Base-by-base conservation (phyloP, 2,888 invertebrate genomes). In the Cheilosia impressa region DNA sequence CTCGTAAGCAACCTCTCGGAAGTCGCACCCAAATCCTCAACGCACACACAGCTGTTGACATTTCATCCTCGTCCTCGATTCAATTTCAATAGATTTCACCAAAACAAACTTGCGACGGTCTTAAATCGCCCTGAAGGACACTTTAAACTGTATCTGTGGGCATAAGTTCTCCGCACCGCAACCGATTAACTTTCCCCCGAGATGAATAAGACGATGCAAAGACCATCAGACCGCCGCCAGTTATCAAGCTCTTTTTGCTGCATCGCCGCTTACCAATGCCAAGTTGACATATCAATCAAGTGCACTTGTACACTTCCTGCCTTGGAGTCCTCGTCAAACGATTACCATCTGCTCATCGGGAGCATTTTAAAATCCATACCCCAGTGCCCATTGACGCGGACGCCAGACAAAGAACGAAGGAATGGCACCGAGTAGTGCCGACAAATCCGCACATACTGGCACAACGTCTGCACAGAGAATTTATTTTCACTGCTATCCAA, bases 221-320 rank as follows among this genome's bases (percentile, higher is more conserved):
- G 19, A 27, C n/a, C 43, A 13, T 2, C 53, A 15, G 43, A 55
- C 68, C 31, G 63, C 71, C 63, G 76, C 57, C 38, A 72, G 66
- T 13, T 77, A 72, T 41, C 65, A 66, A 82, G 65, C 62, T 72
- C 71, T 76, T 62, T 75, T 65, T 69, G 52, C 63, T 69, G 22
- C 22, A n/a, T n/a, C n/a, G n/a, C n/a, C n/a, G n/a, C n/a, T n/a
- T n/a, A n/a, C n/a, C n/a, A 47, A 71, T 52, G 13, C 22, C 52
- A 57, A 75, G 75, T 84, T 81, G 80, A 85, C 85, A 77, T 81
- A 85, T 85, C 81, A 85, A 85, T 85, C 85, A 85, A 81, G 81
- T 57, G 85, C 62, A 81, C 72, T 85, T 77, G 78, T 77, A 34
- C 75, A 66, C 68, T 76, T 72, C 80, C 75, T 75, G 79, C 50